Percentiles rank a stretch among this genome's conserved stretches.
These are phyloP conservation scores for Chaenogobius annularis DNA, from an alignment of 2,113 vertebrate species.

Conservation along the genomic window DNA sequence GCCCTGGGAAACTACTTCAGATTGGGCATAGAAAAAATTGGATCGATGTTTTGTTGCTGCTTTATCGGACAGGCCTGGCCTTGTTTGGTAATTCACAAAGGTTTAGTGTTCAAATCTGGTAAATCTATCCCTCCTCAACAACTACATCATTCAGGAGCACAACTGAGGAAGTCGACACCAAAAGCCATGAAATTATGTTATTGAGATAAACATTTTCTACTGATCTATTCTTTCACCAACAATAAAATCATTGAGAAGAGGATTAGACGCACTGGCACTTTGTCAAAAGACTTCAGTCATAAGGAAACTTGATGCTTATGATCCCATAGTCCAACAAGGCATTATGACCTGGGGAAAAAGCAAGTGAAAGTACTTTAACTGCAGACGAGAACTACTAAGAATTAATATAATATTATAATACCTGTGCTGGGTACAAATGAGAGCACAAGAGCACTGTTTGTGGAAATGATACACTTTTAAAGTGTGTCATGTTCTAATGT, in stretches of 20 bases:
- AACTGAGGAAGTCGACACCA: conserved; percentile 28
- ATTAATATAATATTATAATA: too few relatives aligned
- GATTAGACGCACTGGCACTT: conserved; percentile 21
- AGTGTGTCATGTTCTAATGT: too few relatives aligned
- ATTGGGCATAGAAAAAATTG: conserved; percentile 48
- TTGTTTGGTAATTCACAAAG: conserved; percentile 65
- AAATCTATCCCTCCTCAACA: conserved; percentile 51
- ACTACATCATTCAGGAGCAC: conserved; percentile 34
- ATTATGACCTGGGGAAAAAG: conserved; percentile 6
- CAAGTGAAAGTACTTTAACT: background rate
- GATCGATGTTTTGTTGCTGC: conserved; percentile 56
- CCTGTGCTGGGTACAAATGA: too few relatives aligned
- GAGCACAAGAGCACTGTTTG: too few relatives aligned
- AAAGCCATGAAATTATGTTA: conserved; percentile 38
- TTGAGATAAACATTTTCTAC: conserved; percentile 32
- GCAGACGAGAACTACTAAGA: background rate
- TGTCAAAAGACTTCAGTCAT: conserved; percentile 29
- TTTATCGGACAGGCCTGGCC: conserved; percentile 58
- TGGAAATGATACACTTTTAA: too few relatives aligned
- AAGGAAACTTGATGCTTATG: conserved; percentile 44
- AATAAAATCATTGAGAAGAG: conserved; percentile 38
- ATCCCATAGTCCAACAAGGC: conserved; percentile 50
- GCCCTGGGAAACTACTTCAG: conserved; percentile 52
- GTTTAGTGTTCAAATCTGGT: conserved; percentile 61
- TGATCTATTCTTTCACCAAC: conserved; percentile 36